A percentile compares a stretch with the other conserved stretches of the same genome.
Evolutionary conservation across 2,113 vertebrate species (phyloP).

Genomic region (Oceanites oceanicus): DNA sequence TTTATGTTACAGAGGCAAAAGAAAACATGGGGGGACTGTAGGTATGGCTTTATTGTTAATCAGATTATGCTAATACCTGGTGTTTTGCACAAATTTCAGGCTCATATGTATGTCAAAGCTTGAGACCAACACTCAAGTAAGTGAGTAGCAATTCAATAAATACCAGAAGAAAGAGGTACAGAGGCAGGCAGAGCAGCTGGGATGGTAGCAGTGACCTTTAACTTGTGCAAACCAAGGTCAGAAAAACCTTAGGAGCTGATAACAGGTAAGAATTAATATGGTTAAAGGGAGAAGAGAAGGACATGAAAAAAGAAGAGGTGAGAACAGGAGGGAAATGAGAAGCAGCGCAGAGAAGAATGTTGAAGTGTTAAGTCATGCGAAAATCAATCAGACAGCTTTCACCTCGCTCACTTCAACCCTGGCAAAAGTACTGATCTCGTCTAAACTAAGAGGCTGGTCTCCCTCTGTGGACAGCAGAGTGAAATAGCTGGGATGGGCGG

Average conservation of each 20-base stretch:
- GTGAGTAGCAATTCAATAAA: neutral
- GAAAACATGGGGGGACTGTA: neutral
- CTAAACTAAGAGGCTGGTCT: neutral
- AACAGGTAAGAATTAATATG: neutral
- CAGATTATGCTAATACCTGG: neutral
- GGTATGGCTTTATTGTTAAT: neutral
- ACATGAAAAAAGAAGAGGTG: fast-evolving
- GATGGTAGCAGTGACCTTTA: neutral
- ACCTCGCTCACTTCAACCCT: neutral
- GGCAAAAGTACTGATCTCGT: neutral
- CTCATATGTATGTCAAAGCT: neutral
- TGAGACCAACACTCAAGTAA: neutral
- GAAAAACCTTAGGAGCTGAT: neutral
- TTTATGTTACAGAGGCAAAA: neutral
- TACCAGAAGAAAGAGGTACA: neutral
- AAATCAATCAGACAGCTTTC: slow-evolving; percentile 14
- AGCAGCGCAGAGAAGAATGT: neutral
- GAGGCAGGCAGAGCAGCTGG: neutral
- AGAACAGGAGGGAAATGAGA: neutral
- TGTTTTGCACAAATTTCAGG: neutral
- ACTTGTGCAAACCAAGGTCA: neutral
- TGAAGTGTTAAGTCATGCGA: slow-evolving; percentile 9
- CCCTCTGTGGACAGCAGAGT: neutral
- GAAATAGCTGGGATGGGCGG: neutral
- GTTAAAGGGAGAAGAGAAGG: neutral